Evolutionary conservation across 2,113 vertebrate species (phyloP).

Genomic region (Scalopus aquaticus): DNA sequence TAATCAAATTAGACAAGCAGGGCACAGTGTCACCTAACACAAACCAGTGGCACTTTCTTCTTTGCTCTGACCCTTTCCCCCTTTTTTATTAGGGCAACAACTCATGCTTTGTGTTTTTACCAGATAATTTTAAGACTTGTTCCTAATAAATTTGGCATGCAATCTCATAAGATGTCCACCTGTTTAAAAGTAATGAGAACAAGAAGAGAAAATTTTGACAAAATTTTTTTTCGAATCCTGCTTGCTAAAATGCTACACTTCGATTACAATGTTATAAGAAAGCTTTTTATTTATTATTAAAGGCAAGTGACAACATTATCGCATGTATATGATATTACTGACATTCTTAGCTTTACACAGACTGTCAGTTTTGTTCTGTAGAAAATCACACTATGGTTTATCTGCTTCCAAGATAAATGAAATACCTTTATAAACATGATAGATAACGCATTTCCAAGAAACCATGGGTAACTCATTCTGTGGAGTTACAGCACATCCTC

Average conservation of each 20-base stretch:
- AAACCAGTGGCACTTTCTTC: conserved; percentile 87
- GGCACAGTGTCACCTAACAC: conserved; percentile 88
- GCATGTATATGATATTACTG: not conserved
- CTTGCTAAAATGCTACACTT: not conserved
- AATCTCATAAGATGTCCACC: conserved; percentile 62
- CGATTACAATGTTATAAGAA: not conserved
- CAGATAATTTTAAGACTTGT: conserved; percentile 80
- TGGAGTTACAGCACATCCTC: not conserved
- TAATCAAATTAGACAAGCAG: conserved; percentile 91
- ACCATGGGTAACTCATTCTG: accelerated
- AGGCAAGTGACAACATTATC: conserved; percentile 35
- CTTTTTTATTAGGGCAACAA: conserved; percentile 80
- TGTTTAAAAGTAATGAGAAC: conserved; percentile 50
- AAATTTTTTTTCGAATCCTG: not conserved
- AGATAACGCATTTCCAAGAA: conserved; percentile 58
- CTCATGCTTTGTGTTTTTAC: conserved; percentile 79
- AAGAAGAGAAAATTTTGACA: not conserved
- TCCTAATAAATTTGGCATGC: conserved; percentile 71
- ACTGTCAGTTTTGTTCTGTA: conserved; percentile 14
- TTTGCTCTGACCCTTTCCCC: conserved; percentile 82
- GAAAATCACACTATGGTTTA: not conserved
- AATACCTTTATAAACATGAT: conserved; percentile 47
- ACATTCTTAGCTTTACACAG: not conserved
- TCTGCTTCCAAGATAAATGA: conserved; percentile 34
- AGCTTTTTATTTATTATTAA: conserved; percentile 60